Conservation (phyloP, 2,888 invertebrate species). For the Pharmacophagus antenor region DNA sequence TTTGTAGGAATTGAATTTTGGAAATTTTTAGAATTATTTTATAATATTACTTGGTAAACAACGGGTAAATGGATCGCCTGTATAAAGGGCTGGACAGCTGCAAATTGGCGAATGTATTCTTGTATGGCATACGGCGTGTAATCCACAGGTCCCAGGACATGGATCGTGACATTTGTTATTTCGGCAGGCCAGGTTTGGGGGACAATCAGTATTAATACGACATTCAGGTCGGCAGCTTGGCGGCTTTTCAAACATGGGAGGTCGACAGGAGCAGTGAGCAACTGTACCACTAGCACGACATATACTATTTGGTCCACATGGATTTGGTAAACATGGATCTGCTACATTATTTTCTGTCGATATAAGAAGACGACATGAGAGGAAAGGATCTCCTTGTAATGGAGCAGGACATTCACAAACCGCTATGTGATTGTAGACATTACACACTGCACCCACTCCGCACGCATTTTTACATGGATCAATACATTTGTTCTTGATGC, state of each 20-base stretch:
- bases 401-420: conserved; percentile 87
- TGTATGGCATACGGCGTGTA: conserved; percentile 86
- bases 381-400: conserved; percentile 89
- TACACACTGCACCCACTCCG: conserved; percentile 85
- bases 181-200: conserved; percentile 83
- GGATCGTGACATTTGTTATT: conserved; percentile 85
- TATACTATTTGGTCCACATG: conserved; percentile 86
- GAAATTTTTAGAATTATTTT: background rate
- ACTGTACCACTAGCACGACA: conserved; percentile 84
- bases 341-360: conserved; percentile 50
- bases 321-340: conserved; percentile 84
- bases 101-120: conserved; percentile 89
- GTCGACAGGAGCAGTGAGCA: conserved; percentile 85
- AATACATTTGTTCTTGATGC: conserved; percentile 86
- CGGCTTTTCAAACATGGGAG: conserved; percentile 85
- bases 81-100: conserved; percentile 83
- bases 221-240: conserved; percentile 90
- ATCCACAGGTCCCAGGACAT: conserved; percentile 89
- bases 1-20: conserved; percentile 2
- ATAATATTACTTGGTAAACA: conserved; percentile 81
- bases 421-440: conserved; percentile 88
- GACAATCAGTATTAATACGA: conserved; percentile 84
- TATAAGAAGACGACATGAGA: conserved; percentile 79
- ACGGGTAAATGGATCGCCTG: conserved; percentile 87
- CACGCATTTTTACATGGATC: conserved; percentile 88